phyloP scores from a whole-genome alignment of 1,140 invertebrate species.

The Neodiprion fabricii region DNA sequence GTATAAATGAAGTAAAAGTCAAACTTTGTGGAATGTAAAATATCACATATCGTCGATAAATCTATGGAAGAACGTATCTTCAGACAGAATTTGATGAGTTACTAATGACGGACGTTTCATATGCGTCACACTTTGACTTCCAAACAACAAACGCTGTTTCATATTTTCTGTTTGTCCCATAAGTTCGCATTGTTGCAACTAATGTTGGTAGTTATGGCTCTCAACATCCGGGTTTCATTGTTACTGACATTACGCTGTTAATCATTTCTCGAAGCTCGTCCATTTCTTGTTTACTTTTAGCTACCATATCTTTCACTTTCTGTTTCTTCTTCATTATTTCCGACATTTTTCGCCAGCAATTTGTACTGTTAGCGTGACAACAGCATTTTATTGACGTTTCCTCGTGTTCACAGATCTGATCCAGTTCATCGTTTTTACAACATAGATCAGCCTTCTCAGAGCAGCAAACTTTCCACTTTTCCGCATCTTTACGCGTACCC shows the following conservation, averaged over 20 bases:
- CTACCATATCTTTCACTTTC: conserved; percentile 42
- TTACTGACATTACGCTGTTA: conserved; percentile 48
- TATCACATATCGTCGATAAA: too few species aligned
- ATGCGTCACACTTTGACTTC: too few species aligned
- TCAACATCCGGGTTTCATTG: conserved; percentile 52
- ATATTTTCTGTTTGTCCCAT: too few species aligned
- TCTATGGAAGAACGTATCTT: too few species aligned
- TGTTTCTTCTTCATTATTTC: conserved; percentile 45
- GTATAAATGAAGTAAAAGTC: too few species aligned
- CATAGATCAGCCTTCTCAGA: conserved; percentile 20
- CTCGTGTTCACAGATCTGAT: conserved; percentile 23
- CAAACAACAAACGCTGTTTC: too few species aligned
- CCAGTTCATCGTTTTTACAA: conserved; percentile 22
- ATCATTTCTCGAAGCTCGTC: conserved; percentile 46
- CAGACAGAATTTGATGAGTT: too few species aligned
- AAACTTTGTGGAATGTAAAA: too few species aligned
- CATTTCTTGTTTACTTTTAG: conserved; percentile 45
- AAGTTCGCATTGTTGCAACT: too few species aligned
- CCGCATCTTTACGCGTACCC: background rate
- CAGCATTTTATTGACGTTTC: conserved; percentile 31
- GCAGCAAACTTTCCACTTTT: conserved; percentile 10
- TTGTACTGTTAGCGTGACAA: conserved; percentile 31
- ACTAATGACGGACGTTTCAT: too few species aligned
- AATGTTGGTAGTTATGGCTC: background rate
- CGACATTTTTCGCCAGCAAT: conserved; percentile 43